phyloP scores from a whole-genome alignment of 2,113 vertebrate genomes.

The Raja brachyura region DNA sequence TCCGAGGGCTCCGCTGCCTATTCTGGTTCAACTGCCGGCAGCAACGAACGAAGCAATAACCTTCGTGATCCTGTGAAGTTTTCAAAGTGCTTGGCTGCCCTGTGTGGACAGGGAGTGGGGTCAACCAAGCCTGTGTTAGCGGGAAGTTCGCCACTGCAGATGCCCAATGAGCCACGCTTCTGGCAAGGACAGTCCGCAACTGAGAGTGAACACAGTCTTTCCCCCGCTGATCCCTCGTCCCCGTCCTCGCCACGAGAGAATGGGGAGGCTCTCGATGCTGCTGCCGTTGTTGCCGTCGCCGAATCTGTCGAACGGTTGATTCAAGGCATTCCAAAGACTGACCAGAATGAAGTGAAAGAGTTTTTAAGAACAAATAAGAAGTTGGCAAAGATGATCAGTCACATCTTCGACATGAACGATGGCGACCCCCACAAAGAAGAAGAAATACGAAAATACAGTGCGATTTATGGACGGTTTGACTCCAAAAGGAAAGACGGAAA shows the following conservation, averaged over 20 bases:
- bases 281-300: constrained; percentile 78
- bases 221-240: constrained; percentile 79
- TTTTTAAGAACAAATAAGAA: constrained; percentile 92
- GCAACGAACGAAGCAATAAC: constrained; percentile 60
- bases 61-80: constrained; percentile 70
- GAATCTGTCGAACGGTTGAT: constrained; percentile 91
- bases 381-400: constrained; percentile 91
- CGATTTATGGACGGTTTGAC: constrained; percentile 96
- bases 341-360: constrained; percentile 73
- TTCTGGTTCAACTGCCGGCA: constrained; percentile 62
- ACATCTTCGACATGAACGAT: constrained; percentile 90
- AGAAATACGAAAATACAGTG: constrained; percentile 94
- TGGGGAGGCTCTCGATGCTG: constrained; percentile 76
- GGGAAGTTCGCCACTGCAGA: constrained; percentile 65
- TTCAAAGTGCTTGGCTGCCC: constrained; percentile 69
- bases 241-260: constrained; percentile 85
- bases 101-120: constrained; percentile 67
- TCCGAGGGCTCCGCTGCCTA: constrained; percentile 78
- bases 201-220: constrained; percentile 82
- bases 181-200: constrained; percentile 79
- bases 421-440: constrained; percentile 85
- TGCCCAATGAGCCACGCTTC: constrained; percentile 66
- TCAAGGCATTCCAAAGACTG: constrained; percentile 70
- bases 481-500: constrained; percentile 95
- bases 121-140: constrained; percentile 58